Base-by-base conservation (phyloP, 2,888 invertebrate species). In the Ophion obscuratus region DNA sequence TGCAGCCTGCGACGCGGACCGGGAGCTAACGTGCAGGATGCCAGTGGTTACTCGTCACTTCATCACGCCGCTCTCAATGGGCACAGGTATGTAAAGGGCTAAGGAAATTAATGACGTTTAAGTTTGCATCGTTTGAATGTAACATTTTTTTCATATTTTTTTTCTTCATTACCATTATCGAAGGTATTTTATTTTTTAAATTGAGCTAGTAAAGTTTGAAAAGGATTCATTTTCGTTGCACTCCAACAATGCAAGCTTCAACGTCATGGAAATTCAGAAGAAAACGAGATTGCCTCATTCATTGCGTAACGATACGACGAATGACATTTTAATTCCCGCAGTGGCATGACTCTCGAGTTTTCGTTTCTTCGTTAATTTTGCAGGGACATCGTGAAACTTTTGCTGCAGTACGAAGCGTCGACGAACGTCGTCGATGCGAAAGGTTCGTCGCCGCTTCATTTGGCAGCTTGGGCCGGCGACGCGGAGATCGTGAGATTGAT, bases 401-500 rank as follows among this genome's bases (percentile, higher is more conserved):
- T 99, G 85, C 95, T 99, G 89, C 96, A 97, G 87, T 97, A 98
- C 93, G 98, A 97, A 92, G 99, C 99, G 17, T 97, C 98, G 44
- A 97, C 98, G 87, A 98, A 98, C 94, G 96, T 98, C 75, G 96
- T 97, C 88, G 99, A 99, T 95, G 96, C 96, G 89, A 97, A 98
- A 93, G 99, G 99, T 24, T 98, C 98, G 59, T 98, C 98, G 47
- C 97, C 99, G 53, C 96, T 99, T 87, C 99, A 99, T 94, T 95
- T 99, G 93, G 99, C 99, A 77, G 98, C 99, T 75, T 99, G 98
- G 98, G 97, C 97, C 78, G 99, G 99, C 24, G 97, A 98, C 94
- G 96, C 97, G 64, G 97, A 98, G 88, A 97, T 99, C 89, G 98
- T 99, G 87, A 95, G 96, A 88, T 95, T 98, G 94, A 96, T 99